A percentile compares a stretch with the other conserved stretches of the same genome.
Evolutionary conservation across 2,888 invertebrate genomes (phyloP).

Genomic region (Cinara cedri): DNA sequence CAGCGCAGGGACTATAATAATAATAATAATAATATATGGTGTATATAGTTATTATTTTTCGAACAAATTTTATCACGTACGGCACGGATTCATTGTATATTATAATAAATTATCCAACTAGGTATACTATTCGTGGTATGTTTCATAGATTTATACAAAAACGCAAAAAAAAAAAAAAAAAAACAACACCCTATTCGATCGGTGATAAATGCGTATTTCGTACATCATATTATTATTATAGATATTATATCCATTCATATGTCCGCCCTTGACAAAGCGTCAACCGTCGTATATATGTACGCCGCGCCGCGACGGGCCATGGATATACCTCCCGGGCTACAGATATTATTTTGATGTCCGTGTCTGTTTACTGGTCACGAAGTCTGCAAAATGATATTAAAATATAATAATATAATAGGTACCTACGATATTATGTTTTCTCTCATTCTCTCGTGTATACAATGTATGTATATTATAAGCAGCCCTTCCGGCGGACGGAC

Average conservation of each 20-base stretch:
- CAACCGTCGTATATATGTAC: conserved; percentile 10
- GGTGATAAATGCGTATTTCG: conserved; percentile 18
- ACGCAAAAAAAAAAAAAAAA: conserved; percentile 17
- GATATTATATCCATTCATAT: conserved; percentile 8
- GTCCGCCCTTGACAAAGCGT: conserved; percentile 50
- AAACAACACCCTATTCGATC: not conserved
- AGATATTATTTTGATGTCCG: conserved; percentile 55
- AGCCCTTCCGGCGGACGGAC: conserved; percentile 17
- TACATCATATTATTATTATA: too few relatives aligned
- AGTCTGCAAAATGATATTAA: conserved; percentile 52
- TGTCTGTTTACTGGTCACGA: conserved; percentile 53
- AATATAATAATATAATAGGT: too few relatives aligned
- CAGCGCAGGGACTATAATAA: too few relatives aligned
- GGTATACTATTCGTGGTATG: not conserved
- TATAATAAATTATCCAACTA: too few relatives aligned
- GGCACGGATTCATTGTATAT: too few relatives aligned
- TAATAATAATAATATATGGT: too few relatives aligned
- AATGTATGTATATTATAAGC: too few relatives aligned
- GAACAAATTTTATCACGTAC: not conserved
- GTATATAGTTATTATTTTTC: not conserved
- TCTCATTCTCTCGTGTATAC: conserved; percentile 9
- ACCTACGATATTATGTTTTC: too few relatives aligned
- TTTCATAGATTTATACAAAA: not conserved
- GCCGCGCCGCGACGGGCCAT: too few relatives aligned
- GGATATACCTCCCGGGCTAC: not conserved